These are phyloP conservation scores for Lagocephalus sceleratus DNA, from an alignment of 2,797 vertebrate genomes.

Conservation along the genomic window DNA sequence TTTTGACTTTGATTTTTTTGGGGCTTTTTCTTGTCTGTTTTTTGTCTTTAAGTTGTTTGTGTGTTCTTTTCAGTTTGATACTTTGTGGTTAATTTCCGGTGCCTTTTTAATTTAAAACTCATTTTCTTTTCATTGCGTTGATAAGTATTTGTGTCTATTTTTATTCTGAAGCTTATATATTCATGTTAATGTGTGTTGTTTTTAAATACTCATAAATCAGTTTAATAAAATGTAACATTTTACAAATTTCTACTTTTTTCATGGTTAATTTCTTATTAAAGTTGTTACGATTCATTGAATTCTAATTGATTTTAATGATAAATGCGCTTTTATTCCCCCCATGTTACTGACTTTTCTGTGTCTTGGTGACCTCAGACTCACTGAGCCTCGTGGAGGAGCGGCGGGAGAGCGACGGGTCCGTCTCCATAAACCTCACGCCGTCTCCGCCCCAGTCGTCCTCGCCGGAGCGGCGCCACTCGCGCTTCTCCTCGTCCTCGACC, in stretches of 20 bases:
- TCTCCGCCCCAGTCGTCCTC: slow-evolving; percentile 32
- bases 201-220: neutral
- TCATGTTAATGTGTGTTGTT: neutral
- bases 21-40: slow-evolving; percentile 1
- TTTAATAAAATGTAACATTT: slow-evolving; percentile 5
- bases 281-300: too few species aligned
- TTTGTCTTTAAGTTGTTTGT: neutral
- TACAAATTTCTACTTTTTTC: slow-evolving; percentile 15
- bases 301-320: neutral
- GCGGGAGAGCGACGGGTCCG: slow-evolving; percentile 30
- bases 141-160: too few species aligned
- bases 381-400: slow-evolving; percentile 27
- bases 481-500: slow-evolving; percentile 19
- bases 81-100: neutral
- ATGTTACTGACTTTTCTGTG: slow-evolving; percentile 12
- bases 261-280: slow-evolving; percentile 3
- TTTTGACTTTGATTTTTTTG: slow-evolving; percentile 2
- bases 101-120: too few species aligned
- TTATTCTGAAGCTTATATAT: too few species aligned
- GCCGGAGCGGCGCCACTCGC: slow-evolving; percentile 4
- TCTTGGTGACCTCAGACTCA: slow-evolving; percentile 23
- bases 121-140: too few species aligned
- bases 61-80: too few species aligned
- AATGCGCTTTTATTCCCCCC: neutral
- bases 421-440: slow-evolving; percentile 5